Conservation (phyloP, 2,113 vertebrate species). For the Salvelinus alpinus region DNA sequence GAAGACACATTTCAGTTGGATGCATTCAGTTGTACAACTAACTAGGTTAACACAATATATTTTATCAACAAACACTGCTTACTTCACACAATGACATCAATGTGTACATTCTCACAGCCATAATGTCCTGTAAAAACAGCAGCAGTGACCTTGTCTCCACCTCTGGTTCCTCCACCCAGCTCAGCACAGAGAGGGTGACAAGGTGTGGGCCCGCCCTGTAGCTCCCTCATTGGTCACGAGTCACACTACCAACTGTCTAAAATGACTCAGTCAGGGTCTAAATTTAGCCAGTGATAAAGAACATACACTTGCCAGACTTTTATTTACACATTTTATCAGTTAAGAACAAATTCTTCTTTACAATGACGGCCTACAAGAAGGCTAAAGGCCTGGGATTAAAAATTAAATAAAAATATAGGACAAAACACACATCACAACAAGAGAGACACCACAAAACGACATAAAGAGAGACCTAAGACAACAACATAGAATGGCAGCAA, state of each 20-base stretch:
- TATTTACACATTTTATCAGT: too few species aligned
- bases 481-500: too few species aligned
- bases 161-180: neutral
- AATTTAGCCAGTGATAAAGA: conserved; percentile 57
- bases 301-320: conserved; percentile 58
- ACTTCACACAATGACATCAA: neutral
- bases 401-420: too few species aligned
- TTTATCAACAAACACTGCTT: too few species aligned
- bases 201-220: conserved; percentile 41
- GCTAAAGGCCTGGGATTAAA: too few species aligned
- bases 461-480: too few species aligned
- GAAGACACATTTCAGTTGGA: too few species aligned
- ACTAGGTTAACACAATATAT: neutral
- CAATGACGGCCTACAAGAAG: too few species aligned
- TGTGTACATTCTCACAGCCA: conserved; percentile 21
- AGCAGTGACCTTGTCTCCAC: conserved; percentile 39
- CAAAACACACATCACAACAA: too few species aligned
- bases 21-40: too few species aligned
- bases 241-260: conserved; percentile 63
- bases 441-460: too few species aligned
- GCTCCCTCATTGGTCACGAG: conserved; percentile 44
- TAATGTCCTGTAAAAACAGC: conserved; percentile 33
- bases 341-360: too few species aligned
- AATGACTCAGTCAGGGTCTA: conserved; percentile 43
- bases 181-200: conserved; percentile 15